A percentile compares a stretch with the other conserved stretches of the same genome.
phyloP scores from a whole-genome alignment of 2,888 invertebrate genomes.

The Plebejus argus region DNA sequence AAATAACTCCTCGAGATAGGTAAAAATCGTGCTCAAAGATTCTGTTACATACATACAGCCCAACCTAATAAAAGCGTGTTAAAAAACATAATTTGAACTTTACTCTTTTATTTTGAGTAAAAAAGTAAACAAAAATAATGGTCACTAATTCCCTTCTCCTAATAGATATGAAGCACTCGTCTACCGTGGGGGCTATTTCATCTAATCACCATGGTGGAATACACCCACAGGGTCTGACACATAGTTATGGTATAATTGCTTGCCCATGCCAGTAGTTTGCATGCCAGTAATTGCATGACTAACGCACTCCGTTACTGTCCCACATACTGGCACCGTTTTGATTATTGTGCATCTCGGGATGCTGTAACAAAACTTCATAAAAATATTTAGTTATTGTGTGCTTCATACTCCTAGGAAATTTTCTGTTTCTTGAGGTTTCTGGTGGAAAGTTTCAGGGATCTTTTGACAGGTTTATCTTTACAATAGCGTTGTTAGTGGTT shows the following conservation, averaged over 20 bases:
- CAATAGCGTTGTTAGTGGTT: no score
- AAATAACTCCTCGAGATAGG: no score
- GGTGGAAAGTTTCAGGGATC: no score
- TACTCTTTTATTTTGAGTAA: background rate
- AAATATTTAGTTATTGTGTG: background rate
- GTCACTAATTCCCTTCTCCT: background rate
- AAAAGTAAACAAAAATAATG: background rate
- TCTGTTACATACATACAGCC: no score
- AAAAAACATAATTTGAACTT: background rate
- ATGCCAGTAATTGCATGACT: constrained; percentile 30
- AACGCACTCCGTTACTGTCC: constrained; percentile 29
- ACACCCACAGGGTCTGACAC: constrained; percentile 14
- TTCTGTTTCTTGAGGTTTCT: no score
- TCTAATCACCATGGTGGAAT: background rate
- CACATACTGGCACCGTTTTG: constrained; percentile 25
- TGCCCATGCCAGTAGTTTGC: constrained; percentile 27
- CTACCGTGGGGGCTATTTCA: background rate
- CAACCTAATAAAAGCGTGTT: no score
- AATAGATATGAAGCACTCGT: background rate
- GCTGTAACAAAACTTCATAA: background rate
- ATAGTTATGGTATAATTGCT: constrained; percentile 21
- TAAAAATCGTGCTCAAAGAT: no score
- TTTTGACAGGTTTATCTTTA: no score
- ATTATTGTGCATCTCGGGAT: constrained; percentile 14
- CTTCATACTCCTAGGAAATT: no score